Evolutionary conservation across 2,113 vertebrate species (phyloP).

Genomic region (Mustela nigripes): DNA sequence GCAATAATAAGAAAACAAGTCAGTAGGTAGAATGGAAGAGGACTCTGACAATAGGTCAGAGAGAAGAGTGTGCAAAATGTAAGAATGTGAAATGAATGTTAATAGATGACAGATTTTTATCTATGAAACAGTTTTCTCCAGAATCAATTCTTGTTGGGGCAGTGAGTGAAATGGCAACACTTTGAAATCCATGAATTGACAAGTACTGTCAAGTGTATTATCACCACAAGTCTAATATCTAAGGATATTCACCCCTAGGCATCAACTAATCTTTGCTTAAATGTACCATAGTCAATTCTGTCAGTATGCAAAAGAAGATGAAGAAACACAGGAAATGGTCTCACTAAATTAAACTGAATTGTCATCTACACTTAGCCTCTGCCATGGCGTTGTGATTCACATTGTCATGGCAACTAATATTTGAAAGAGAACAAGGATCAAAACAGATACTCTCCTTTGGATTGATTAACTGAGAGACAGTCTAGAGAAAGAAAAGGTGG

Average conservation of each 20-base stretch:
- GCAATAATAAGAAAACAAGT: neutral
- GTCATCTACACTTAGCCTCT: conserved; percentile 72
- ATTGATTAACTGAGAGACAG: conserved; percentile 65
- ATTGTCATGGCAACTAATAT: conserved; percentile 73
- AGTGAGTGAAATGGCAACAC: conserved; percentile 59
- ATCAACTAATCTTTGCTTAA: conserved; percentile 78
- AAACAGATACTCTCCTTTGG: conserved; percentile 61
- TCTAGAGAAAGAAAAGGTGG: conserved; percentile 19
- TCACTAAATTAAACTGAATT: conserved; percentile 68
- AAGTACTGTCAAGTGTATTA: conserved; percentile 72
- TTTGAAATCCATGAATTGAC: conserved; percentile 75
- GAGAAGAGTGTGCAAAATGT: neutral
- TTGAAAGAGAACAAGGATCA: conserved; percentile 63
- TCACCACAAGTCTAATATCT: conserved; percentile 62
- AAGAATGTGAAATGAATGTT: neutral
- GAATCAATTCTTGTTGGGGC: conserved; percentile 60
- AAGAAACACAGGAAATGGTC: conserved; percentile 32
- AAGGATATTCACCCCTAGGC: conserved; percentile 69
- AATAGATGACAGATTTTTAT: conserved; percentile 52
- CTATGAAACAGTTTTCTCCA: conserved; percentile 12
- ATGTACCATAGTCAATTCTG: conserved; percentile 69
- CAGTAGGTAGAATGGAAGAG: neutral
- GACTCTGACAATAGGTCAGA: neutral
- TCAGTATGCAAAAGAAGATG: conserved; percentile 48
- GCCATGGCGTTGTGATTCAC: conserved; percentile 24